Percentiles rank a stretch among this genome's conserved stretches.
phyloP scores from a whole-genome alignment of 2,113 vertebrate species.

The Corythornis madagascariensis region DNA sequence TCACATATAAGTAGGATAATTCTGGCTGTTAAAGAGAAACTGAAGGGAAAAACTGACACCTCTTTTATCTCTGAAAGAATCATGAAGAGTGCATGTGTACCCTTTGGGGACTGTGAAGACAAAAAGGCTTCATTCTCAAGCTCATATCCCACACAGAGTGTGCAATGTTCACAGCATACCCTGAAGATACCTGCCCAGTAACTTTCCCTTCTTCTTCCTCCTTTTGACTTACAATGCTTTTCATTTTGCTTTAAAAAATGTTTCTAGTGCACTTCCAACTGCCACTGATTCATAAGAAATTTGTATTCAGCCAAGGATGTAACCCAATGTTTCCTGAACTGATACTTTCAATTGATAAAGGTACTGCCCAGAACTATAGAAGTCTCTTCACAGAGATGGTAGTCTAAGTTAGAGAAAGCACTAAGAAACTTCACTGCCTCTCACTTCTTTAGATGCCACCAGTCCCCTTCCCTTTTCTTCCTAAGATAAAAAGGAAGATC shows the following conservation, averaged over 20 bases:
- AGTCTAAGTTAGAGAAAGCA: neutral
- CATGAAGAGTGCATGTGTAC: neutral
- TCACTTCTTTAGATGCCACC: neutral
- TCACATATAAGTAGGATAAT: neutral
- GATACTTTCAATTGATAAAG: neutral
- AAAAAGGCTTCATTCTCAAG: neutral
- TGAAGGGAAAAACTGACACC: neutral
- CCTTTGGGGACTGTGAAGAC: neutral
- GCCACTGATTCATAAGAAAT: neutral
- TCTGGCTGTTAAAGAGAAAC: neutral
- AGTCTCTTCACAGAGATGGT: neutral
- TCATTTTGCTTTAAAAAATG: neutral
- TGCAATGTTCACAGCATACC: rapidly evolving
- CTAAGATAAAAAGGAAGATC: neutral
- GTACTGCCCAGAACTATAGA: neutral
- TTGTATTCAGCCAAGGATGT: neutral
- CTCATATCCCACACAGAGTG: neutral
- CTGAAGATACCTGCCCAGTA: neutral
- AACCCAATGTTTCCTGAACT: neutral
- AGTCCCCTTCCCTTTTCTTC: neutral
- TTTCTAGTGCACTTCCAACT: neutral
- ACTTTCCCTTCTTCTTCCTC: neutral
- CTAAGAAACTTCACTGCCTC: neutral
- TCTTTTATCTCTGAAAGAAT: neutral
- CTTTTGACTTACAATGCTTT: neutral